phyloP scores from a whole-genome alignment of 2,113 vertebrate species.

The Anguilla japonica region DNA sequence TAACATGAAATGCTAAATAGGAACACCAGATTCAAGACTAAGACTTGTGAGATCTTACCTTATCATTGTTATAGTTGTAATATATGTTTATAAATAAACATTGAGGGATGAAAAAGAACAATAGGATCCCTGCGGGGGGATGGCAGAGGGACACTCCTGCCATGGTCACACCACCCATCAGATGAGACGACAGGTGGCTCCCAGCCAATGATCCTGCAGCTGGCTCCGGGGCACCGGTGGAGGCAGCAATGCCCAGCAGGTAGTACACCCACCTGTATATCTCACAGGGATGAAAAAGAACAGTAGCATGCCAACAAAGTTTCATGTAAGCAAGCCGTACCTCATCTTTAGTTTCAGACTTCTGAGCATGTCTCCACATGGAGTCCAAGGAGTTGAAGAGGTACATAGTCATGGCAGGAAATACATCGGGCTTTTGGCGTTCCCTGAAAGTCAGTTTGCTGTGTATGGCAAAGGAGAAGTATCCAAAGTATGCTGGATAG shows the following conservation, averaged over 20 bases:
- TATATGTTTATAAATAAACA: slow-evolving; percentile 19
- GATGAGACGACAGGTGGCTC: not conserved
- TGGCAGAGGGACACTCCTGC: not conserved
- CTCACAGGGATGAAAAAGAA: slow-evolving; percentile 12
- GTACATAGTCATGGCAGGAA: not conserved
- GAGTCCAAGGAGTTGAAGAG: slow-evolving; percentile 4
- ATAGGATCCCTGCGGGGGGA: no score
- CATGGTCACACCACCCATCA: not conserved
- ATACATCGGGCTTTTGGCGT: slow-evolving; percentile 10
- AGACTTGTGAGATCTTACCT: no score
- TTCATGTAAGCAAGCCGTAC: not conserved
- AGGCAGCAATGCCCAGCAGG: no score
- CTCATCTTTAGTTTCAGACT: not conserved
- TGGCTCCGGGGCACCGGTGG: no score
- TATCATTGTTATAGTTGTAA: not conserved
- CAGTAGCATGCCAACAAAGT: slow-evolving; percentile 2
- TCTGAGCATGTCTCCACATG: not conserved
- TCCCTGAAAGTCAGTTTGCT: not conserved
- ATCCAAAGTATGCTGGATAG: slow-evolving; percentile 9
- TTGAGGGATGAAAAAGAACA: not conserved
- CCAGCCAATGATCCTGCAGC: no score
- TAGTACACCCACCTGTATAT: slow-evolving; percentile 15
- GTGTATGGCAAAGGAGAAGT: slow-evolving; percentile 7
- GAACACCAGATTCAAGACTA: no score
- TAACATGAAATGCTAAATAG: no score